These are phyloP conservation scores for Drosophila pruinosa DNA, from an alignment of 1,140 invertebrate species.

Conservation along the genomic window DNA sequence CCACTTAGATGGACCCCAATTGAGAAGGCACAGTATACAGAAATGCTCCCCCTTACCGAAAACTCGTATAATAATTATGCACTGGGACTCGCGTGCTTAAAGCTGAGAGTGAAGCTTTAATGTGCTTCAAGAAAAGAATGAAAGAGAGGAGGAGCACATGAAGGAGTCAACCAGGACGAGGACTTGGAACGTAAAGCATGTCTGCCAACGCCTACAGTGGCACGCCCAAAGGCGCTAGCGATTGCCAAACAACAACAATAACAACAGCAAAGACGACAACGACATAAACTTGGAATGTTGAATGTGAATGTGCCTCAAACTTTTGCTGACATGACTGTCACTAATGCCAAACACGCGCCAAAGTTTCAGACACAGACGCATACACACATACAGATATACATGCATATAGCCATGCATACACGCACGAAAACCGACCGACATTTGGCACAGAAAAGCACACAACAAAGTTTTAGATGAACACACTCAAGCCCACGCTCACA, in stretches of 20 bases:
- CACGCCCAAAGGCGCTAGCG: constrained; percentile 30
- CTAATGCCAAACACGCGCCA: constrained; percentile 81
- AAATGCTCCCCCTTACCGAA: not conserved
- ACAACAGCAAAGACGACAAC: constrained; percentile 18
- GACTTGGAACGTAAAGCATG: constrained; percentile 46
- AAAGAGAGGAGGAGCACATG: not conserved
- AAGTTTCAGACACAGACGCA: constrained; percentile 74
- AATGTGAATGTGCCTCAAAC: constrained; percentile 80
- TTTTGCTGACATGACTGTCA: constrained; percentile 81
- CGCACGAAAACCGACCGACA: constrained; percentile 48
- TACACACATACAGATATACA: not conserved
- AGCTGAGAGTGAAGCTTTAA: constrained; percentile 46
- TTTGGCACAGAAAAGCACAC: constrained; percentile 74
- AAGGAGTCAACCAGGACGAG: constrained; percentile 3
- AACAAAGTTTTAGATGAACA: constrained; percentile 43
- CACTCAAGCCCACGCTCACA: constrained; percentile 10
- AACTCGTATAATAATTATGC: constrained; percentile 51
- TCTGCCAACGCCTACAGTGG: constrained; percentile 46
- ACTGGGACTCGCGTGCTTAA: constrained; percentile 42
- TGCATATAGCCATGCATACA: constrained; percentile 7
- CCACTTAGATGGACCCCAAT: not conserved
- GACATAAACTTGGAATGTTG: constrained; percentile 80
- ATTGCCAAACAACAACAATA: constrained; percentile 1
- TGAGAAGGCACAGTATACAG: not conserved
- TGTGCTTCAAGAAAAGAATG: not conserved